phyloP scores from a whole-genome alignment of 2,113 vertebrate genomes.

The Epinephelus cyanopodus region DNA sequence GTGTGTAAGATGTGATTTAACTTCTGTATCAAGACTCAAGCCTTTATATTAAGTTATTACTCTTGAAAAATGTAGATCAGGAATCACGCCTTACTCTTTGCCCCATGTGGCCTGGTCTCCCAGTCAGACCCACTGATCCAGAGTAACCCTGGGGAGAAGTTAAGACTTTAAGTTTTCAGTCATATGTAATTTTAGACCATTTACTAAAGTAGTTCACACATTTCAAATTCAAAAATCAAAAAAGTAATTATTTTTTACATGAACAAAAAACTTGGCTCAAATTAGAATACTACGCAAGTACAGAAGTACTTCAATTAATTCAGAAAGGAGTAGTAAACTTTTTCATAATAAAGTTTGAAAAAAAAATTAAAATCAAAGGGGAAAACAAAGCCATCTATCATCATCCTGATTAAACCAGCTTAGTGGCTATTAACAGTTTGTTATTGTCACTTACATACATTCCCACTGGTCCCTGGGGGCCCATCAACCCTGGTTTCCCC shows the following conservation, averaged over 20 bases:
- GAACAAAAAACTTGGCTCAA: too few relatives aligned
- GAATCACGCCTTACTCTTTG: constrained; percentile 78
- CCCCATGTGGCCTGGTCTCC: constrained; percentile 81
- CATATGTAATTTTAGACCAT: not conserved
- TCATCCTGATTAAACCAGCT: not conserved
- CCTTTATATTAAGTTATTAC: not conserved
- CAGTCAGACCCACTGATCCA: constrained; percentile 80
- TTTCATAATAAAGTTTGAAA: too few relatives aligned
- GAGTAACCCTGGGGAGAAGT: constrained; percentile 82
- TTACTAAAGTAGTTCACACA: too few relatives aligned
- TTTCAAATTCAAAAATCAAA: too few relatives aligned
- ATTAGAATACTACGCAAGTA: too few relatives aligned
- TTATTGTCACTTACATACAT: constrained; percentile 83
- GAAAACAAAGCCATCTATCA: too few relatives aligned
- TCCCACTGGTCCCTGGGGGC: constrained; percentile 86
- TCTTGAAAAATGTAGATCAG: not conserved
- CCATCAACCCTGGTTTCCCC: constrained; percentile 83
- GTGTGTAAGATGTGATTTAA: too few relatives aligned
- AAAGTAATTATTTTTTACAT: too few relatives aligned
- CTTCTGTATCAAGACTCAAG: too few relatives aligned
- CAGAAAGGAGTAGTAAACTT: too few relatives aligned
- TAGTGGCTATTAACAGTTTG: not conserved
- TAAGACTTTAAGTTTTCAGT: not conserved
- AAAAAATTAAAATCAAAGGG: too few relatives aligned
- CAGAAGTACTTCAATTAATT: too few relatives aligned